Conservation (phyloP, 1,140 invertebrate species). For the Ptiloglossa arizonensis region DNA sequence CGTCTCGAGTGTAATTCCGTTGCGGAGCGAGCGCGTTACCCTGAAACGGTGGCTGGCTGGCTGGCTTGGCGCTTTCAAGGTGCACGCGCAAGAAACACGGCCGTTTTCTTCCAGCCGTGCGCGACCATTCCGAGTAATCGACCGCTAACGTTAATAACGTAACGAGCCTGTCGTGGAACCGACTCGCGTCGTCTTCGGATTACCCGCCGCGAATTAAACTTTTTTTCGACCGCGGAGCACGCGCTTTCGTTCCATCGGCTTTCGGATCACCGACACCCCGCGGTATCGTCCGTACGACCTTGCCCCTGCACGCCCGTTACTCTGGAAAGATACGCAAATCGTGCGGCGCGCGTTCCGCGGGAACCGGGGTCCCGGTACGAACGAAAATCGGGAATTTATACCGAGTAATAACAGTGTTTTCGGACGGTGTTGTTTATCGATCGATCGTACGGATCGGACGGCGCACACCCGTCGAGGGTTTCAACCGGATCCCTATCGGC, state of each 20-base stretch:
- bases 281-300: not conserved
- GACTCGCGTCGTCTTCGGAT: not conserved
- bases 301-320: too few species aligned
- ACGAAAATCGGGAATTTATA: not conserved
- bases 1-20: conserved; percentile 34
- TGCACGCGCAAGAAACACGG: conserved; percentile 16
- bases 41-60: too few species aligned
- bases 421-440: not conserved
- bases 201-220: conserved; percentile 18
- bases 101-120: conserved; percentile 22
- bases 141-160: conserved; percentile 22
- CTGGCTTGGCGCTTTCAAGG: conserved; percentile 19
- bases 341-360: too few species aligned
- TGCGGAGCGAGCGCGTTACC: conserved; percentile 8
- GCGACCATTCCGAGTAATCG: conserved; percentile 32
- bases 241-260: not conserved
- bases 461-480: not conserved
- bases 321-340: not conserved
- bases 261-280: not conserved
- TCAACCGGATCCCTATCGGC: not conserved
- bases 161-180: conserved; percentile 25
- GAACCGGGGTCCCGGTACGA: too few species aligned
- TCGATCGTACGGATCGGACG: not conserved
- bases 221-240: not conserved
- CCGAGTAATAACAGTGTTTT: not conserved